Evolutionary conservation across 2,888 invertebrate species (phyloP).

Genomic region (Calameuta pallipes): DNA sequence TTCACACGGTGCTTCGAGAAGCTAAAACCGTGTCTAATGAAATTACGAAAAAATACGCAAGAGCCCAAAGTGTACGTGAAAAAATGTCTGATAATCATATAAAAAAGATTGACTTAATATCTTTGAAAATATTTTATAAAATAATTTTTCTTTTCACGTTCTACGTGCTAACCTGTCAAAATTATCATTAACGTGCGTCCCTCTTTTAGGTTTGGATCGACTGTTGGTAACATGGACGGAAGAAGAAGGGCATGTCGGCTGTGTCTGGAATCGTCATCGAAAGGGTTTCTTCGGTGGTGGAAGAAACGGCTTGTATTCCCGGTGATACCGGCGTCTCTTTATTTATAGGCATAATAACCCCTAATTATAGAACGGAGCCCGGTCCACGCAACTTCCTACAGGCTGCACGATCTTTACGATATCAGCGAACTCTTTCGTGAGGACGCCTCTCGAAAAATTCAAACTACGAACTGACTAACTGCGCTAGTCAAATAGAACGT

Average conservation of each 20-base stretch:
- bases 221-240: background rate
- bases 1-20: background rate
- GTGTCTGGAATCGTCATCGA: background rate
- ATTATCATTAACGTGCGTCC: background rate
- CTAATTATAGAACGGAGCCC: conserved; percentile 33
- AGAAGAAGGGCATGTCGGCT: background rate
- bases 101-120: background rate
- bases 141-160: background rate
- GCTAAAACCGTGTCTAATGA: background rate
- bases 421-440: background rate
- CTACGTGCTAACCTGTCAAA: too few relatives aligned
- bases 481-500: background rate
- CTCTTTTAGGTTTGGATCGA: background rate
- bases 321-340: conserved; percentile 20
- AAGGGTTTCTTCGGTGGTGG: background rate
- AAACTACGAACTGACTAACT: background rate
- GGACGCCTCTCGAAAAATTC: background rate
- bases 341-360: conserved; percentile 33
- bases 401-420: conserved; percentile 8
- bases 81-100: background rate
- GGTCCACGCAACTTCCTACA: conserved; percentile 28
- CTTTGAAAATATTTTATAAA: background rate
- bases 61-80: background rate
- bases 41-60: background rate
- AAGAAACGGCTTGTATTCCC: conserved; percentile 4